phyloP scores from a whole-genome alignment of 1,140 invertebrate species.

The Archivesica marissinica region DNA sequence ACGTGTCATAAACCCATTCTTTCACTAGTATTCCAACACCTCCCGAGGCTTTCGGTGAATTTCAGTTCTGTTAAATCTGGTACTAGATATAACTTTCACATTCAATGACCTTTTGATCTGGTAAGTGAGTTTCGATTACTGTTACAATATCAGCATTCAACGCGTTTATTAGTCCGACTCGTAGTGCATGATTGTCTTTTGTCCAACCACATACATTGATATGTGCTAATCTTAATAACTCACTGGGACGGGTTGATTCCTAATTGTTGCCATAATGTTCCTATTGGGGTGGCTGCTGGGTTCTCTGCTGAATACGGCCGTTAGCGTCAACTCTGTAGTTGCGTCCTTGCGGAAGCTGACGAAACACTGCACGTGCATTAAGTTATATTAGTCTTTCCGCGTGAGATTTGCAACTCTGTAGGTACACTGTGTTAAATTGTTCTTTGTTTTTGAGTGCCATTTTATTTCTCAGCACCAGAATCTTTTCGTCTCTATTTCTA shows the following conservation, averaged over 20 bases:
- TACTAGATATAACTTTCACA: conserved; percentile 19
- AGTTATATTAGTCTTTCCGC: conserved; percentile 8
- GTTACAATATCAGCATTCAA: conserved; percentile 15
- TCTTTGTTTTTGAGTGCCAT: background rate
- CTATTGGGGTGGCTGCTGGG: background rate
- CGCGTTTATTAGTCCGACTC: background rate
- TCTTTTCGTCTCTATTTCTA: background rate
- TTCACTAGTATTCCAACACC: conserved; percentile 16
- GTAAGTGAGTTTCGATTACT: conserved; percentile 21
- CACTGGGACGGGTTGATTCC: conserved; percentile 4
- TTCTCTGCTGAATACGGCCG: background rate
- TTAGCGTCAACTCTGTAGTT: background rate
- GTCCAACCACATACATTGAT: conserved; percentile 31
- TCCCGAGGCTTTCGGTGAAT: conserved; percentile 31
- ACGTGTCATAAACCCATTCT: background rate
- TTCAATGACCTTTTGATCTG: background rate
- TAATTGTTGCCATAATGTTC: background rate
- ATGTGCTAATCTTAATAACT: background rate
- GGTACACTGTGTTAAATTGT: background rate
- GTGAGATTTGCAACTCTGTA: background rate
- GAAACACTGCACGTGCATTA: background rate
- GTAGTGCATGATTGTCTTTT: too few relatives aligned
- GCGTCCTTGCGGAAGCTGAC: background rate
- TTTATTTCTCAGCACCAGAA: conserved; percentile 13
- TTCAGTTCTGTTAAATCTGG: conserved; percentile 10